phyloP scores from a whole-genome alignment of 2,888 invertebrate genomes.

The Hetaerina titia region DNA sequence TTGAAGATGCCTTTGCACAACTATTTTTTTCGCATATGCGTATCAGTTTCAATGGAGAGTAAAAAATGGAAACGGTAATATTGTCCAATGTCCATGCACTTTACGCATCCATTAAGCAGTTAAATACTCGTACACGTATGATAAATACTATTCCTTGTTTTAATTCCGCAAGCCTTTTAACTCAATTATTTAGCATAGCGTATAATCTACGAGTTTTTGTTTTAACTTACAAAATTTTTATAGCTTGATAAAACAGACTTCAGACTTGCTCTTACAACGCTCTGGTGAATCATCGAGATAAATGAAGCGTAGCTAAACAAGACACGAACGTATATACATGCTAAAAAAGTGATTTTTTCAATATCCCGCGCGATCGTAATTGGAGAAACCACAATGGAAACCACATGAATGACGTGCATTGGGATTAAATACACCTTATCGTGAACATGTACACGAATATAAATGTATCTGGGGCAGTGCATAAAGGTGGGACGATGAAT shows the following conservation, averaged over 20 bases:
- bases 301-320: conserved; percentile 5
- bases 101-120: too few species aligned
- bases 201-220: background rate
- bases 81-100: too few species aligned
- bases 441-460: background rate
- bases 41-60: too few species aligned
- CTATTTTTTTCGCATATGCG: too few species aligned
- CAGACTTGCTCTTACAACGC: background rate
- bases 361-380: conserved; percentile 9
- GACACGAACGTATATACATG: background rate
- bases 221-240: background rate
- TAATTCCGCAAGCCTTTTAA: too few species aligned
- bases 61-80: too few species aligned
- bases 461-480: background rate
- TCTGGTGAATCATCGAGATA: background rate
- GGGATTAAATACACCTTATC: background rate
- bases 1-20: too few species aligned
- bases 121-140: too few species aligned
- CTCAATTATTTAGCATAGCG: background rate
- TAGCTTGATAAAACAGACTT: background rate
- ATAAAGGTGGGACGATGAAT: background rate
- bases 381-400: conserved; percentile 19
- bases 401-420: background rate
- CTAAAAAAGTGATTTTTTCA: background rate
- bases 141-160: too few species aligned